These are phyloP conservation scores for Struthidea cinerea DNA, from an alignment of 2,113 vertebrate species.

Conservation along the genomic window DNA sequence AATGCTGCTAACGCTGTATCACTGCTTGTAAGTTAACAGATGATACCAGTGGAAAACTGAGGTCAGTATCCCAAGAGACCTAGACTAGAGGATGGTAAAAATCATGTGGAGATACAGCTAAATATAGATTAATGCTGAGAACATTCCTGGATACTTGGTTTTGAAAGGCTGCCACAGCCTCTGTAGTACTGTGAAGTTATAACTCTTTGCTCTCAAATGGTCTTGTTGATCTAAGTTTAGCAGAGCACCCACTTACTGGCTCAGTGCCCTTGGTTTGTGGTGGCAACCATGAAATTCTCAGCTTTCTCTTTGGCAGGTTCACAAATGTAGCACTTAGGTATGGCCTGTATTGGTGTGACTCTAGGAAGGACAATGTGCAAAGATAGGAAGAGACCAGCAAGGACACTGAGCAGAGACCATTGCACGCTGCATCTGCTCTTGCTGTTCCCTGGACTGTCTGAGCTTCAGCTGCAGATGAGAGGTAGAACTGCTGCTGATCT, in stretches of 20 bases:
- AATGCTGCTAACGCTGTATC: background rate
- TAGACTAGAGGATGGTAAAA: slow-evolving; percentile 14
- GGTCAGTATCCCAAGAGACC: slow-evolving; percentile 32
- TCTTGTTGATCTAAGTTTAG: background rate
- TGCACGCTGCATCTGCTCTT: background rate
- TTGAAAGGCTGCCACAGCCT: slow-evolving; percentile 40
- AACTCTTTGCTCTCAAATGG: background rate
- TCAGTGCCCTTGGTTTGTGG: slow-evolving; percentile 9
- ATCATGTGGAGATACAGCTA: slow-evolving; percentile 31
- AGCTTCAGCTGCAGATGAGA: background rate
- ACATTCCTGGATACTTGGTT: slow-evolving; percentile 47
- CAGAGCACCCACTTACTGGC: slow-evolving; percentile 19
- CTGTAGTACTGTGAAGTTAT: background rate
- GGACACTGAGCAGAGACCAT: background rate
- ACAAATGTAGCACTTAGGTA: background rate
- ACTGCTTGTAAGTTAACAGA: background rate
- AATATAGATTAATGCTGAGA: slow-evolving; percentile 57
- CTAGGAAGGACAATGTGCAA: background rate
- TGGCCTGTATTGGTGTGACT: background rate
- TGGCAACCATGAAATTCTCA: background rate
- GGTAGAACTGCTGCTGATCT: background rate
- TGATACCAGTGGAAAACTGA: slow-evolving; percentile 43
- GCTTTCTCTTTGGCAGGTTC: slow-evolving; percentile 27
- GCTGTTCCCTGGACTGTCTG: background rate
- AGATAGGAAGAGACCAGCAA: background rate